A percentile compares a stretch with the other conserved stretches of the same genome.
These are phyloP conservation scores for Natator depressus DNA, from an alignment of 2,113 vertebrate genomes.

Conservation along the genomic window DNA sequence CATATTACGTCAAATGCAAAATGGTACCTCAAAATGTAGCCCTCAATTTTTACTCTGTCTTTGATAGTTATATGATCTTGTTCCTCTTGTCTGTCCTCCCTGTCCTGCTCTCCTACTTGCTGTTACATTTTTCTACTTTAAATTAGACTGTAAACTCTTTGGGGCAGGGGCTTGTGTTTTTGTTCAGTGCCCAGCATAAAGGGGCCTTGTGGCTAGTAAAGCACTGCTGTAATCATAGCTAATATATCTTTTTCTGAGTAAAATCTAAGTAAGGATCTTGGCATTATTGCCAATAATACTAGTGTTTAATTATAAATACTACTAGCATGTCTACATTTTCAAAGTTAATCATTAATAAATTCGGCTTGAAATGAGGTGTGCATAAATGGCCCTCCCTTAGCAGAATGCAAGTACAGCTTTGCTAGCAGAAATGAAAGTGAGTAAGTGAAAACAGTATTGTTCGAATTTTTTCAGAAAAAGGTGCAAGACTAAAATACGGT, in stretches of 20 bases:
- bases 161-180: not conserved
- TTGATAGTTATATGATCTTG: not conserved
- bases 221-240: not conserved
- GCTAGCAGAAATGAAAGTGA: not conserved
- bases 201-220: accelerated
- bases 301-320: not conserved
- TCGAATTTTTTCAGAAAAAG: not conserved
- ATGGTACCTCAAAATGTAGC: not conserved
- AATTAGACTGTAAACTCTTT: not conserved
- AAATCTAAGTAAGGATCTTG: not conserved
- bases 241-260: not conserved
- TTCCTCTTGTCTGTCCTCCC: not conserved
- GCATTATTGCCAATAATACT: not conserved
- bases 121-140: not conserved
- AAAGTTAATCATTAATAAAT: not conserved
- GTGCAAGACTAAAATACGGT: constrained; percentile 19
- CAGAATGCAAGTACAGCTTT: not conserved
- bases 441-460: not conserved
- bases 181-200: not conserved
- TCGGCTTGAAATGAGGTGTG: accelerated
- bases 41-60: not conserved
- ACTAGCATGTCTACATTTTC: not conserved
- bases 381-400: not conserved
- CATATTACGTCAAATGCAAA: not conserved
- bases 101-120: not conserved